Conservation (phyloP, 2,888 invertebrate genomes). For the Molanna angustata region DNA sequence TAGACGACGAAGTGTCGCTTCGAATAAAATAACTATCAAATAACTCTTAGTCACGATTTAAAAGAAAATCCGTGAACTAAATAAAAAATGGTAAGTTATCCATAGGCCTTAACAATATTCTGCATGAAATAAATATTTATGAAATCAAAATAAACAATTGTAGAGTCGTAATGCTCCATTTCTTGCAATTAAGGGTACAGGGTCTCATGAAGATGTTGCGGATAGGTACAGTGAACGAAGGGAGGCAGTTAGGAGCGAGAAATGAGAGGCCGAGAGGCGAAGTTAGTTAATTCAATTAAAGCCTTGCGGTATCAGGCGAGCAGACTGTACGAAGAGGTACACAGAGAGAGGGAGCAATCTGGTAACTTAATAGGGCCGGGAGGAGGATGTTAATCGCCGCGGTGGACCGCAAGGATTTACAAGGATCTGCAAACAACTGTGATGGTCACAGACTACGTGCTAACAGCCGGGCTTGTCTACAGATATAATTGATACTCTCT, state of each 20-base stretch:
- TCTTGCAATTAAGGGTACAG: too few species aligned
- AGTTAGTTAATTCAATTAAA: constrained; percentile 34
- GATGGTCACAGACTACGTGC: constrained; percentile 25
- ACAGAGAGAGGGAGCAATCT: constrained; percentile 32
- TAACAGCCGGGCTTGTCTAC: constrained; percentile 24
- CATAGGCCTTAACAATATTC: too few species aligned
- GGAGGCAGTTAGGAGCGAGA: constrained; percentile 23
- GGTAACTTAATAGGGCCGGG: constrained; percentile 30
- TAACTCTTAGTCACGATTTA: too few species aligned
- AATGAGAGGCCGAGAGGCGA: constrained; percentile 25
- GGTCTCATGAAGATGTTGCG: too few species aligned
- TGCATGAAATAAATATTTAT: too few species aligned
- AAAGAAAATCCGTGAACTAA: too few species aligned
- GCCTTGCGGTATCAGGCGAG: constrained; percentile 23
- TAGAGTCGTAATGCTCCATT: too few species aligned
- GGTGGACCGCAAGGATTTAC: constrained; percentile 35
- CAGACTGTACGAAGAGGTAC: constrained; percentile 17
- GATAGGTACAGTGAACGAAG: too few species aligned
- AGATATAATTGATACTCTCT: constrained; percentile 21
- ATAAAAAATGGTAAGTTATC: too few species aligned
- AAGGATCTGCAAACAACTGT: constrained; percentile 32
- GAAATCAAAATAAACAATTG: too few species aligned
- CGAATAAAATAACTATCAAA: too few species aligned
- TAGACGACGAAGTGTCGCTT: too few species aligned
- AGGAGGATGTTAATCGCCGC: constrained; percentile 29